Base-by-base conservation (phyloP, 2,113 vertebrate genomes). In the Cheirogaleus medius region DNA sequence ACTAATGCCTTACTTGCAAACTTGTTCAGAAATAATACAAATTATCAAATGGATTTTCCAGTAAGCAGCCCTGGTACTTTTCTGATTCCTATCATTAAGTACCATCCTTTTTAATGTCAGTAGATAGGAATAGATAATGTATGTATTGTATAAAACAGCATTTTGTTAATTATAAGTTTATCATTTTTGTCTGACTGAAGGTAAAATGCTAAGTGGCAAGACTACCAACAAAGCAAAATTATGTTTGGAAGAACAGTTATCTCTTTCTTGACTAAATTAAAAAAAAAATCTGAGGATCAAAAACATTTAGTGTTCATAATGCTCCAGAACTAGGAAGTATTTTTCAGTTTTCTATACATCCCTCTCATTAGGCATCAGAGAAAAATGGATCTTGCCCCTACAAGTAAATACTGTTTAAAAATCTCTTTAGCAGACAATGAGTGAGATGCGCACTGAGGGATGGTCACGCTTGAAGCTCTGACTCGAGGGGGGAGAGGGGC, bases 121-220 rank as follows among this genome's bases (percentile, higher is more conserved):
- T 99, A 99, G 99, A 99, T 99, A 98, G 99, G 97, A 84, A 39
- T 21, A 54, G 63, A 76, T 58, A 82, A 21, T n/a, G 4, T 47
- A 9, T 74, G 20, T 11, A 6, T 95, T 66, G 81, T 85, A 23
- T 29, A 44, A 89, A 85, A 37, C 44, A 73, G 17, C 29, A n/a
- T 39, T 97, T 93, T 49, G 7, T 49, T 81, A 2, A 71, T 66
- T 71, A 60, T 13, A 76, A 42, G 37, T 47, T 74, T 73, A 56
- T 49, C 39, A 20, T 14, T 49, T 90, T n/a, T 52, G 6, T 63
- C 68, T 82, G 7, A 42, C 21, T 74, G 20, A 54, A 96, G 69
- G 32, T 90, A 54, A 87, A 88, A 37, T 68, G 1, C 77, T 52
- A 66, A 80, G 37, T 88, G 42, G 49, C 13, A 27, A 64, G 71